Conservation (phyloP, 2,888 invertebrate genomes). For the Lasioglossum lativentre region DNA sequence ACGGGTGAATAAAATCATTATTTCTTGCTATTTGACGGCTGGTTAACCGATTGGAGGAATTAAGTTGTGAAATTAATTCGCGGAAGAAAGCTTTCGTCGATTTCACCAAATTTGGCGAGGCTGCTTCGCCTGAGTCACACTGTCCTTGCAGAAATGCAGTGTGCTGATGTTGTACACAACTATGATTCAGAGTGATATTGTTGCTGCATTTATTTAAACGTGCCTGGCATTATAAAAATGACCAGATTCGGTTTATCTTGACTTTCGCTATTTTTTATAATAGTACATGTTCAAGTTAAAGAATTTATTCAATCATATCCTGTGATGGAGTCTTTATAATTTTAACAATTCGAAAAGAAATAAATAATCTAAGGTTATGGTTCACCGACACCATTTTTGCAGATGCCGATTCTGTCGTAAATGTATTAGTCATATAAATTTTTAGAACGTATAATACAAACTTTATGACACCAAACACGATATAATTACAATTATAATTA, state of each 20-base stretch:
- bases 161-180: neutral
- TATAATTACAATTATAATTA: neutral
- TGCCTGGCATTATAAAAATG: neutral
- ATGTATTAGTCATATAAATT: too few species aligned
- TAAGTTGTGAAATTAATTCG: constrained; percentile 45
- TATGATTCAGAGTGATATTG: neutral
- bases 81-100: constrained; percentile 3
- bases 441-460: too few species aligned
- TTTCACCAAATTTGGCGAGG: constrained; percentile 12
- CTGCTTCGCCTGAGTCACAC: neutral
- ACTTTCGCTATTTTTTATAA: too few species aligned
- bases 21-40: constrained; percentile 49
- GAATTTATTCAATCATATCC: too few species aligned
- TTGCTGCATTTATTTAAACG: neutral
- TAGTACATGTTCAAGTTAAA: too few species aligned
- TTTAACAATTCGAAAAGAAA: too few species aligned
- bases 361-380: too few species aligned
- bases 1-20: constrained; percentile 64
- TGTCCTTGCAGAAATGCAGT: neutral
- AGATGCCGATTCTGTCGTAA: too few species aligned
- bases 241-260: neutral
- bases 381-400: too few species aligned
- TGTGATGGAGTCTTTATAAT: too few species aligned
- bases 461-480: too few species aligned
- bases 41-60: constrained; percentile 47